Conservation (phyloP, 1,140 invertebrate genomes). For the Drosophila pectinifera region DNA sequence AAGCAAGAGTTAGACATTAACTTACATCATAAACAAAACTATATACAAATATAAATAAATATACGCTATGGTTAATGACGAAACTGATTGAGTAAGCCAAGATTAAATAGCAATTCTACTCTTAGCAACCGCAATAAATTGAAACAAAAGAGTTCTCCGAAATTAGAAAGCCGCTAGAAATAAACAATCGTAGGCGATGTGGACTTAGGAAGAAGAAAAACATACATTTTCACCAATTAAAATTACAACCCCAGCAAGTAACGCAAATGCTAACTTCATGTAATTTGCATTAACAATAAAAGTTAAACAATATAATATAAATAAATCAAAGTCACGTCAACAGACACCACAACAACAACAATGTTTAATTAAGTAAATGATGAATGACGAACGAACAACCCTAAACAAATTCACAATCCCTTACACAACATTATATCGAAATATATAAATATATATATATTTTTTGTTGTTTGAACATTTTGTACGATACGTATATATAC, state of each 20-base stretch:
- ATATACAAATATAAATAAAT: constrained; percentile 56
- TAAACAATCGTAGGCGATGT: constrained; percentile 17
- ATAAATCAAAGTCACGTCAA: constrained; percentile 39
- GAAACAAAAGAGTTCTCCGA: constrained; percentile 29
- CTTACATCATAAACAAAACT: constrained; percentile 57
- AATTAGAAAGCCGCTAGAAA: constrained; percentile 42
- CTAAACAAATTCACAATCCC: constrained; percentile 46
- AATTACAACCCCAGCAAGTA: constrained; percentile 14
- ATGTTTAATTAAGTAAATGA: constrained; percentile 41
- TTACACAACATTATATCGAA: constrained; percentile 51
- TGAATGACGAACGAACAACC: constrained; percentile 36
- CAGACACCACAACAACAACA: constrained; percentile 16
- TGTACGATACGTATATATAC: constrained; percentile 61
- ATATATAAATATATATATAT: constrained; percentile 52
- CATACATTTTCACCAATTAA: constrained; percentile 45
- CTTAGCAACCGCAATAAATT: constrained; percentile 45
- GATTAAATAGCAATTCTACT: constrained; percentile 52
- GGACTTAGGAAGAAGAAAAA: constrained; percentile 3
- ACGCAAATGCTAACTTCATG: constrained; percentile 28
- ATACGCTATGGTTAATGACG: constrained; percentile 48
- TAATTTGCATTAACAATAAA: constrained; percentile 23
- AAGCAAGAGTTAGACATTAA: constrained; percentile 75
- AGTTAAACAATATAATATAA: constrained; percentile 31
- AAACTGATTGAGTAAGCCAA: constrained; percentile 48
- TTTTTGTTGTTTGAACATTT: constrained; percentile 67